A percentile compares a stretch with the other conserved stretches of the same genome.
phyloP scores from a whole-genome alignment of 2,888 invertebrate species.

The Acronicta alni region DNA sequence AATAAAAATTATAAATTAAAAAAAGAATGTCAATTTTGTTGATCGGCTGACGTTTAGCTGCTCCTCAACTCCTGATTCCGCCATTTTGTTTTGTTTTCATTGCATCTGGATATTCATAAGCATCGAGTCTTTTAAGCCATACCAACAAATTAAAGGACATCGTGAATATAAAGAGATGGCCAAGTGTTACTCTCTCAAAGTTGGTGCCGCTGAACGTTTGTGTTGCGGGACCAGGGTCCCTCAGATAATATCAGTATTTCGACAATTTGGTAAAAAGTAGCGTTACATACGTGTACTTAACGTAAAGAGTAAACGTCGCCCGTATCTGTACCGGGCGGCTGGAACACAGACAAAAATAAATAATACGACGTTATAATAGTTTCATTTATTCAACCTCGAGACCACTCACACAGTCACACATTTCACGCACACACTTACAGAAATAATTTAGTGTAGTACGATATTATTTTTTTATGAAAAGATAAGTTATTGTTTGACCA shows the following conservation, averaged over 20 bases:
- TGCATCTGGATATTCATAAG: no score
- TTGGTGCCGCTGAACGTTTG: conserved; percentile 80
- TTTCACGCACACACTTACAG: no score
- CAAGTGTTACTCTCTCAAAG: conserved; percentile 74
- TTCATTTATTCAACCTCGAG: conserved; percentile 63
- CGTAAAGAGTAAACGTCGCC: conserved; percentile 77
- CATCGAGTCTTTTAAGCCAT: background rate
- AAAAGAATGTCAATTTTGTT: no score
- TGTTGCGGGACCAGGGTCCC: conserved; percentile 81
- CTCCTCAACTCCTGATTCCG: no score
- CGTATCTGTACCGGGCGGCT: conserved; percentile 82
- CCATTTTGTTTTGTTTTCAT: no score
- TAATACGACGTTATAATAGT: conserved; percentile 86
- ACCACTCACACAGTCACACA: background rate
- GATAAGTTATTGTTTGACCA: no score
- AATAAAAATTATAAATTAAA: background rate
- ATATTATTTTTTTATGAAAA: no score
- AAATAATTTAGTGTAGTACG: no score
- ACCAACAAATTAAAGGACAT: background rate
- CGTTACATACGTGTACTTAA: conserved; percentile 85
- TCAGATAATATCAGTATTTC: conserved; percentile 87
- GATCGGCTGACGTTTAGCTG: no score
- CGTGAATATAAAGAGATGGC: conserved; percentile 50
- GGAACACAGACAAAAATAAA: conserved; percentile 87
- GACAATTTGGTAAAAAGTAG: conserved; percentile 86